Conservation (phyloP, 2,888 invertebrate species). For the Lepidocyrtinus sp. region DNA sequence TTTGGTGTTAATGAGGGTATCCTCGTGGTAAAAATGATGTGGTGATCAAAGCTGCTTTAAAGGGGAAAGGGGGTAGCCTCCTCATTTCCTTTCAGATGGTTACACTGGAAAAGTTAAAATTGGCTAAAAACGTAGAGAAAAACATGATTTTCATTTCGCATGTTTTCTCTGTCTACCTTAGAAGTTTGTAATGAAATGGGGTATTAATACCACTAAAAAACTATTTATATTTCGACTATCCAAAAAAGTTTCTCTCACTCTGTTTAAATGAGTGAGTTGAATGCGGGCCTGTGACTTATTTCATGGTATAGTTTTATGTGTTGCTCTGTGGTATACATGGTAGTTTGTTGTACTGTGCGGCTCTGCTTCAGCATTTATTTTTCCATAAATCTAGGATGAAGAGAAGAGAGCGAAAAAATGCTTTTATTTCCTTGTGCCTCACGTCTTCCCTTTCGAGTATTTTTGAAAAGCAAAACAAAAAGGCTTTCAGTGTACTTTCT, state of each 20-base stretch:
- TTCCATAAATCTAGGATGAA: background rate
- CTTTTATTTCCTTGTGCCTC: slow-evolving; percentile 15
- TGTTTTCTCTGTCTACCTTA: slow-evolving; percentile 7
- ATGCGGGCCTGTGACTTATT: slow-evolving; percentile 30
- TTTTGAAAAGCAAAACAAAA: slow-evolving; percentile 23
- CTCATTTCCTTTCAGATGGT: background rate
- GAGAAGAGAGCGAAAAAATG: background rate
- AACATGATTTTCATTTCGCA: too few relatives aligned
- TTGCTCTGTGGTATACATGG: background rate
- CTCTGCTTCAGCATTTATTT: slow-evolving; percentile 2
- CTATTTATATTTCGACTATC: slow-evolving; percentile 17
- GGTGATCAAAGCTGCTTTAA: background rate
- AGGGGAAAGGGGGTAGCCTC: background rate
- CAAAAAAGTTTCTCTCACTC: slow-evolving; percentile 17
- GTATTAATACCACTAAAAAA: slow-evolving; percentile 16
- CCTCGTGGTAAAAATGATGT: slow-evolving; percentile 2
- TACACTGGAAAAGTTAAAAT: background rate
- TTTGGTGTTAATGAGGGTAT: slow-evolving; percentile 16
- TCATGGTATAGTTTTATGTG: background rate
- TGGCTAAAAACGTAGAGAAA: too few relatives aligned
- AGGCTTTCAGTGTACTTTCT: background rate
- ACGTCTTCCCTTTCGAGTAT: slow-evolving; percentile 8
- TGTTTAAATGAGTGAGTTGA: slow-evolving; percentile 25
- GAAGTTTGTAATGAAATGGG: slow-evolving; percentile 7
- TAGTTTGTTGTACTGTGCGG: background rate